phyloP scores from a whole-genome alignment of 2,113 vertebrate species.

The Leptosomus discolor region DNA sequence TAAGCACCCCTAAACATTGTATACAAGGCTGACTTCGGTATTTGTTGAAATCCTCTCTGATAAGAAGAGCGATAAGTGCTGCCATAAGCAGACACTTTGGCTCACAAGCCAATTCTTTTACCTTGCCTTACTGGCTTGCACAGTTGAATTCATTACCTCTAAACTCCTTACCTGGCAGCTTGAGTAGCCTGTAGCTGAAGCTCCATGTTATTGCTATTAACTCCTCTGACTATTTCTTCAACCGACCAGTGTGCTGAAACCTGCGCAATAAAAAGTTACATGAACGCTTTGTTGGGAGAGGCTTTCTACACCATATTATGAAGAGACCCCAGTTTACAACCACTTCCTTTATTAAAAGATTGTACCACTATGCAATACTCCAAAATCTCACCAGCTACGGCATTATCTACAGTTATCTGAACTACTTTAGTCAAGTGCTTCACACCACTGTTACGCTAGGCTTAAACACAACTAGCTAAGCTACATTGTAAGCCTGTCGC shows the following conservation, averaged over 20 bases:
- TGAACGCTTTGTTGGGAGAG: not conserved
- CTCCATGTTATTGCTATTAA: constrained; percentile 79
- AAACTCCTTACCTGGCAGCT: constrained; percentile 82
- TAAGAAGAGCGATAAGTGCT: not conserved
- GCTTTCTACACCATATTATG: not conserved
- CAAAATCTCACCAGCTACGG: not conserved
- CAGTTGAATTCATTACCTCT: not conserved
- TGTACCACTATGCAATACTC: too few species aligned
- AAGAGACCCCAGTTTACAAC: not conserved
- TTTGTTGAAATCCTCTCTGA: not conserved
- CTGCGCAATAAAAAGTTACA: constrained; percentile 49
- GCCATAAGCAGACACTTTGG: not conserved
- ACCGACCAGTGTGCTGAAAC: constrained; percentile 83
- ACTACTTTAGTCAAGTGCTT: not conserved
- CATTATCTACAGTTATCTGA: not conserved
- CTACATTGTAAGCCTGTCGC: not conserved
- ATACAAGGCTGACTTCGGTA: not conserved
- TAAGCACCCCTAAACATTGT: not conserved
- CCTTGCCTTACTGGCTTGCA: not conserved
- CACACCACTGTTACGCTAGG: not conserved
- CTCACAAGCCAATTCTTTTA: not conserved
- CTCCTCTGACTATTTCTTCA: constrained; percentile 85
- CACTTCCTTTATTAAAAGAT: not conserved
- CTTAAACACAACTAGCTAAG: not conserved
- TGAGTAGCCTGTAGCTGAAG: constrained; percentile 88